Conservation (phyloP, 2,888 invertebrate species). For the Microplitis manilae region DNA sequence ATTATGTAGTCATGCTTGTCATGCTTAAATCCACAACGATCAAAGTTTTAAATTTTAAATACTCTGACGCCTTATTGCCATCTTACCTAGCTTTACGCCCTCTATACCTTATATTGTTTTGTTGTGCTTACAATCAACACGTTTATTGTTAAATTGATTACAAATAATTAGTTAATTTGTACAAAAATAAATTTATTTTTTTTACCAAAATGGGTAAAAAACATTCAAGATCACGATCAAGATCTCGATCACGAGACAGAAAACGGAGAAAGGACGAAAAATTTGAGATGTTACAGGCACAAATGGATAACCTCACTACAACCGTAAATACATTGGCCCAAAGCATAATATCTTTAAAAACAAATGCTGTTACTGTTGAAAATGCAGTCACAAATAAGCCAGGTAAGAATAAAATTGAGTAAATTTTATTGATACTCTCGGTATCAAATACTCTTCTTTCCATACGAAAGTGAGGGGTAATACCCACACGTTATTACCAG, state of each 20-base stretch:
- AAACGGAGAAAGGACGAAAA: background rate
- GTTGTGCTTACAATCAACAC: constrained; percentile 23
- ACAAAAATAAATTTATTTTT: background rate
- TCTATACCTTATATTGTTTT: constrained; percentile 13
- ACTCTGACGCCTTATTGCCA: background rate
- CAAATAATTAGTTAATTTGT: background rate
- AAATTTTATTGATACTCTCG: background rate
- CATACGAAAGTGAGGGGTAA: constrained; percentile 12
- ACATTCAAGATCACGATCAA: background rate
- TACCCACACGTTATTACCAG: background rate
- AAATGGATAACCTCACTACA: constrained; percentile 15
- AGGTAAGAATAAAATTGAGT: background rate
- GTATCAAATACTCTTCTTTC: constrained; percentile 16
- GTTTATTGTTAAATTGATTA: background rate
- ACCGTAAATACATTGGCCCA: background rate
- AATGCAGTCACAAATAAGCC: background rate
- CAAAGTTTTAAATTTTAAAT: background rate
- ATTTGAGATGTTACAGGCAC: background rate
- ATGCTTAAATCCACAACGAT: constrained; percentile 21
- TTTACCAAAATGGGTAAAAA: too few species aligned
- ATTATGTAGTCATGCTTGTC: constrained; percentile 27
- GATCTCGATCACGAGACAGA: constrained; percentile 15
- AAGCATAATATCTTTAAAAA: background rate
- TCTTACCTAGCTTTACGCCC: background rate
- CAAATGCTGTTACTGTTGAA: too few species aligned